These are phyloP conservation scores for Phyllostomus discolor DNA, from an alignment of 2,113 vertebrate genomes.

Conservation along the genomic window DNA sequence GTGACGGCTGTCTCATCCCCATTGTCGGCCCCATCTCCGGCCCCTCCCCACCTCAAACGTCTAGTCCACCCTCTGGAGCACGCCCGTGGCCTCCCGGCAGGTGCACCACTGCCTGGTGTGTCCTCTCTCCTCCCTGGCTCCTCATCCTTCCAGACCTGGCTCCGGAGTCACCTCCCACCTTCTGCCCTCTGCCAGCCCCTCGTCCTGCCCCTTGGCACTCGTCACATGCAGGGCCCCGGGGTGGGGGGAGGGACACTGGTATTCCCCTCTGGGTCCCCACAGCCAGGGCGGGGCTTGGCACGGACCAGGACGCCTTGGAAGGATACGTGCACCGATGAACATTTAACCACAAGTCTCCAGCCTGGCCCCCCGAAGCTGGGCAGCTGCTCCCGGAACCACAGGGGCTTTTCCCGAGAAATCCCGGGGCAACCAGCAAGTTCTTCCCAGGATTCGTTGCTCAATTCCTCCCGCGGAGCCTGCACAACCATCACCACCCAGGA, in stretches of 20 bases:
- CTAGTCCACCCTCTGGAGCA: neutral
- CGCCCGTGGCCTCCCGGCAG: rapidly evolving
- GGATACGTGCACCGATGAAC: rapidly evolving
- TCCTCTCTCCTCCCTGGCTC: neutral
- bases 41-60: neutral
- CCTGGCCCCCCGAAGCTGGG: neutral
- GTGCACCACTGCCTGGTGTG: neutral
- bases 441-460: neutral
- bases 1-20: neutral
- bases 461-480: rapidly evolving
- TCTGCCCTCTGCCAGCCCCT: neutral
- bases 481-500: neutral
- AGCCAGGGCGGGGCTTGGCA: neutral
- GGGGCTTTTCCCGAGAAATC: neutral
- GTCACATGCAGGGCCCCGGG: rapidly evolving
- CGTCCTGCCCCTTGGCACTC: neutral
- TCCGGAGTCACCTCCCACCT: neutral
- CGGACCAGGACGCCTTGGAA: neutral
- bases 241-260: neutral
- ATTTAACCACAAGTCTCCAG: neutral
- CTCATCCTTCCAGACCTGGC: neutral
- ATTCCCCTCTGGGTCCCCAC: neutral
- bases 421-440: neutral
- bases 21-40: rapidly evolving
- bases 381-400: neutral